Conservation (phyloP, 1,140 invertebrate genomes). For the Drosophila ironensis region DNA sequence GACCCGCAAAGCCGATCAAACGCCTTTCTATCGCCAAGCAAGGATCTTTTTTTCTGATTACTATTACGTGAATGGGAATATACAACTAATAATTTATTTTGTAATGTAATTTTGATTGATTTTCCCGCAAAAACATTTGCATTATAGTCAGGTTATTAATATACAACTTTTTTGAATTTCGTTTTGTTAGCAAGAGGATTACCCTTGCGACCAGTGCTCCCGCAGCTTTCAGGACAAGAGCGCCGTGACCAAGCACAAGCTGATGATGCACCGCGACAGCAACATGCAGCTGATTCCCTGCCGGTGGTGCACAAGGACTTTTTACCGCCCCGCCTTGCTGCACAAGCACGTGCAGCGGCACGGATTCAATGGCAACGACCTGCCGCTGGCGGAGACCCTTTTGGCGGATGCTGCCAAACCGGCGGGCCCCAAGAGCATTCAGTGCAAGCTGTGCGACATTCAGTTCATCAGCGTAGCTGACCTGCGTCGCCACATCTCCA, state of each 20-base stretch:
- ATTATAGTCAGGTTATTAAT: neutral
- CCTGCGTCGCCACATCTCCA: slow-evolving; percentile 44
- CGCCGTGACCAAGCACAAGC: slow-evolving; percentile 82
- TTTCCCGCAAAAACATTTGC: no score
- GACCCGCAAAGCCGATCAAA: no score
- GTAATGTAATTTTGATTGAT: no score
- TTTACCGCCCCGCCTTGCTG: slow-evolving; percentile 82
- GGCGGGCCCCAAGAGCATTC: slow-evolving; percentile 51
- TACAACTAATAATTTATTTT: no score
- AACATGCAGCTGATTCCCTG: slow-evolving; percentile 82
- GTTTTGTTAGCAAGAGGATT: slow-evolving; percentile 57
- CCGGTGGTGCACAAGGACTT: slow-evolving; percentile 83
- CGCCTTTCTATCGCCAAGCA: no score
- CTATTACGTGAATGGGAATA: no score
- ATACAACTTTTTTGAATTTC: neutral
- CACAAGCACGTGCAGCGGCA: slow-evolving; percentile 66
- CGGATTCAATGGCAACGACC: slow-evolving; percentile 51
- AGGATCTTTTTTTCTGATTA: no score
- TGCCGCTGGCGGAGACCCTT: slow-evolving; percentile 64
- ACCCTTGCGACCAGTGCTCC: slow-evolving; percentile 82
- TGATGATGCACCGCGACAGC: slow-evolving; percentile 79
- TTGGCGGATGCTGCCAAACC: slow-evolving; percentile 56
- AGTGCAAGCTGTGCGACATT: slow-evolving; percentile 65
- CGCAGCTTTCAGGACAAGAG: slow-evolving; percentile 83
- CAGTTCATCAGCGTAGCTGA: slow-evolving; percentile 61